Evolutionary conservation across 2,797 vertebrate species (phyloP).

Genomic region (Cynopterus sphinx): DNA sequence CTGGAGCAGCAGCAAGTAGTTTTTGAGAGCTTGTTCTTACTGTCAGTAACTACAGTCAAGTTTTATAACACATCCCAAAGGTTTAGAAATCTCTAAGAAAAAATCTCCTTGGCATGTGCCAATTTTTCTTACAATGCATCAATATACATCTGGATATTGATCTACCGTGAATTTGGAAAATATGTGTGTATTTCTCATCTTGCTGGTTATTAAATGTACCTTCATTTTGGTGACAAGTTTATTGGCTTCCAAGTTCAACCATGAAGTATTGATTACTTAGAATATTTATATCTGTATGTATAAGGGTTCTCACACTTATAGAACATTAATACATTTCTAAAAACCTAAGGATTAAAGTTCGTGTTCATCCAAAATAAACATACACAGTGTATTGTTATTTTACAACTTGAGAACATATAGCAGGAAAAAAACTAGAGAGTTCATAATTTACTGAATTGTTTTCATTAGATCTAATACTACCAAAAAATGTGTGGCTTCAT

Average conservation of each 20-base stretch:
- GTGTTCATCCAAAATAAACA: conserved; percentile 3
- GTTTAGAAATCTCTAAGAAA: conserved; percentile 72
- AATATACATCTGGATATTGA: conserved; percentile 8
- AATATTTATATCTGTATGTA: background rate
- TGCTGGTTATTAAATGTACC: background rate
- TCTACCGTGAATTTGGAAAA: background rate
- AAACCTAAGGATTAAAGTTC: background rate
- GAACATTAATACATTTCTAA: background rate
- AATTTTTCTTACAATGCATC: conserved; percentile 23
- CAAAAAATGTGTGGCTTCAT: background rate
- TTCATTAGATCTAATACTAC: background rate
- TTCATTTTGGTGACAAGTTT: conserved; percentile 14
- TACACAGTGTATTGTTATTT: background rate
- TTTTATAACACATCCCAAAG: conserved; percentile 52
- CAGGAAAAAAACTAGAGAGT: background rate
- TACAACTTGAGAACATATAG: background rate
- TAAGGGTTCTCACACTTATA: background rate
- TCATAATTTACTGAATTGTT: background rate
- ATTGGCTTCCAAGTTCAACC: background rate
- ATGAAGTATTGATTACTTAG: conserved; percentile 27
- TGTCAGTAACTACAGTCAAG: conserved; percentile 56
- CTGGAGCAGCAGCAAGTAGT: conserved; percentile 54
- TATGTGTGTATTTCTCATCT: background rate
- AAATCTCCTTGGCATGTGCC: conserved; percentile 15
- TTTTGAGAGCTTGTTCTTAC: conserved; percentile 29